Evolutionary conservation across 2,797 vertebrate species (phyloP).

Genomic region (Lepilemur septentrionalis): DNA sequence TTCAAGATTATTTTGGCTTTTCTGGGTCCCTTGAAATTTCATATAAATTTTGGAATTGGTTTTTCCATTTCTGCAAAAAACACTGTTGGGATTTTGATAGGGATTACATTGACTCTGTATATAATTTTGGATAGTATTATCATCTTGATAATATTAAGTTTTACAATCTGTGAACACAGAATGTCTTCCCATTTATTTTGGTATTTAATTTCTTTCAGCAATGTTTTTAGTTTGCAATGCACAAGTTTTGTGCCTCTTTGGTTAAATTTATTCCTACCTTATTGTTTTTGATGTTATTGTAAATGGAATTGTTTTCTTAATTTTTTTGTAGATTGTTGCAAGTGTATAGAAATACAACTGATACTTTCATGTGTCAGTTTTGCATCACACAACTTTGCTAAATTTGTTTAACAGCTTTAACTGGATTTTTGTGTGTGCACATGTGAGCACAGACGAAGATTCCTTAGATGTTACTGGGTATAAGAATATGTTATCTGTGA

Average conservation of each 20-base stretch:
- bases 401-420: background rate
- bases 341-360: background rate
- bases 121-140: background rate
- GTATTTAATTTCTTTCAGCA: background rate
- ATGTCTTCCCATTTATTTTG: background rate
- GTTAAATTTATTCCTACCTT: background rate
- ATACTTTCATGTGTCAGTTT: background rate
- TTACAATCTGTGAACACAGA: background rate
- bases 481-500: background rate
- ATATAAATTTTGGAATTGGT: background rate
- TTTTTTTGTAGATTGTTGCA: background rate
- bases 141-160: background rate
- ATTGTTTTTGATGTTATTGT: background rate
- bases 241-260: background rate
- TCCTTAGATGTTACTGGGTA: background rate
- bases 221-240: background rate
- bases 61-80: background rate
- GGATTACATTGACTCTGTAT: background rate
- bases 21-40: background rate
- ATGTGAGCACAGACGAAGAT: too few species aligned
- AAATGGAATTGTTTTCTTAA: background rate
- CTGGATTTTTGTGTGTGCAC: background rate
- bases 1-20: background rate
- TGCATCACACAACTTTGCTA: background rate
- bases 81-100: background rate